Evolutionary conservation across 2,888 invertebrate genomes (phyloP), one percentile per base, ranked within the genome.

Genomic region (Agriopis marginaria): DNA sequence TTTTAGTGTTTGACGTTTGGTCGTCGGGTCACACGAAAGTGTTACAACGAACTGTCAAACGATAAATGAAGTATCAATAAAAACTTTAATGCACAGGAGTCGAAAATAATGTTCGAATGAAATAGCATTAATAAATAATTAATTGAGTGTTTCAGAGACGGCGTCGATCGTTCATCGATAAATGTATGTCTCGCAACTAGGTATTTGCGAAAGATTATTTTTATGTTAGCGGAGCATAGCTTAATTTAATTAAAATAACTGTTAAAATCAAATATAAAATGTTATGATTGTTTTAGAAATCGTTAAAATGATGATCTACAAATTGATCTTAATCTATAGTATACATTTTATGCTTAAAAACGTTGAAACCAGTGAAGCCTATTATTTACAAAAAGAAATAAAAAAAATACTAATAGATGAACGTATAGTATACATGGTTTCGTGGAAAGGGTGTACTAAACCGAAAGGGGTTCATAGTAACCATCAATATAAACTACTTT

Each of bases 1-100:
- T 86, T 83, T 83, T 79, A 82, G 75, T 77, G 79, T 79, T 83
- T 81, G 82, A 83, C 80, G 79, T 82, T 78, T 78, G 83, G 77
- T 80, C 80, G 73, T 70, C 73, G 77, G 82, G 82, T 86, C 86
- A 82, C 81, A 81, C 69, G 81, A 80, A 84, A 82, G 82, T 84
- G 82, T 82, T 84, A 82, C 82, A 84, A 81, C 80, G 79, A 84
- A 84, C 84, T 83, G 85, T 84, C 82, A 82, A 75, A 79, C 67
- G 76, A 77, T 83, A 80, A 80, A 82, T 81, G 79, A 82, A 79
- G 75, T 75, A 76, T 76, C 75, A 74, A 72, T 75, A 72, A 71
- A 61, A 70, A 62, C 55, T 66, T 59, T 62, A 63, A 70, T 69
- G 63, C 61, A 72, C 72, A 68, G 75, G 73, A 77, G 75, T 74